Base-by-base conservation (phyloP, 2,797 vertebrate genomes). In the Uromys caudimaculatus region DNA sequence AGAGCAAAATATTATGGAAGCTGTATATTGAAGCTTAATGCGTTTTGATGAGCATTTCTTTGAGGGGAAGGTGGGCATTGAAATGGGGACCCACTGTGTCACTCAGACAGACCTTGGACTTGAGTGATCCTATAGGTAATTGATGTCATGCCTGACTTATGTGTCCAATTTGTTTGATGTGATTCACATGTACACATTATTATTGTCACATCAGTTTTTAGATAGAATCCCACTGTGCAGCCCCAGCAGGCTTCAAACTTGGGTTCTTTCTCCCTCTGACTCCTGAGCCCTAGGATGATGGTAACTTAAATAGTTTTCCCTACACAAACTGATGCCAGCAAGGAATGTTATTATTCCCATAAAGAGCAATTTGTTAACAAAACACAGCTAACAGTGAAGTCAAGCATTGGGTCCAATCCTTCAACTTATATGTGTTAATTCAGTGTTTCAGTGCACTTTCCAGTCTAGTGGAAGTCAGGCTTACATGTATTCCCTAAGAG, bases 291-390 rank as follows among this genome's bases (percentile, higher is more conserved):
- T 41, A 32, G 47, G 11, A 32, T 35, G n/a, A 44, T 41, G 24
- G 41, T 41, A 17, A 75, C 17, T 19, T 54, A 79, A 83, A 1
- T 29, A 75, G 5, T 47, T 94, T 44, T 47, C 6, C 21, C 91
- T 47, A 32, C 79, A 44, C 47, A 89, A 62, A 17, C 69, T 89
- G 75, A 83, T 71, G 23, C 84, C 94, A 92, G 75, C 7, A 78
- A 44, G 82, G 84, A 67, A 54, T 52, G 52, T 75, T 76, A 52
- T 32, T 81, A 6, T 73, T 94, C 50, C 95, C 54, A 52, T 69
- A 38, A 89, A 93, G 76, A 91, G 82, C 81, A 62, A 69, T 94
- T 84, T 83, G 56, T 87, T 96, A 95, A 94, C 86, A 95, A 96
- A 96, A 56, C 50, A 86, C 35, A 58, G 93, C 38, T 92, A 92